Percentiles rank a stretch among this genome's conserved stretches.
phyloP scores from a whole-genome alignment of 2,888 invertebrate genomes.

The Ochlodes sylvanus region DNA sequence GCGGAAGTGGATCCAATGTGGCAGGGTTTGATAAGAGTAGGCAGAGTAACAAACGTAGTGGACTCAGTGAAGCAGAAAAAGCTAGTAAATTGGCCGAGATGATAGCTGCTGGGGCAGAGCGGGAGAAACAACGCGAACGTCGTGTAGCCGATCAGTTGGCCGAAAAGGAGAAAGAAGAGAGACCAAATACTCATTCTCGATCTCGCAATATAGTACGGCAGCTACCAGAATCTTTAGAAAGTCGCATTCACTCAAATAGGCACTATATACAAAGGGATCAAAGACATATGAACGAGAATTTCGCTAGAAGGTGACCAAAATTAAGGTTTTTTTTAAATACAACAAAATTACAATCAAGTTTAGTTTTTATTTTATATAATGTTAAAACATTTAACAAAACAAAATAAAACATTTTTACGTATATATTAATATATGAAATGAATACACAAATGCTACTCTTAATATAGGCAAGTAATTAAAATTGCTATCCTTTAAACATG shows the following conservation, averaged over 20 bases:
- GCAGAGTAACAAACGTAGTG: constrained; percentile 46
- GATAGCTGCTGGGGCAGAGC: constrained; percentile 91
- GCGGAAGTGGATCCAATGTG: constrained; percentile 44
- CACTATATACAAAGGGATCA: constrained; percentile 95
- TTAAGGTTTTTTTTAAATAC: constrained; percentile 6
- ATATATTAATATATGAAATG: background rate
- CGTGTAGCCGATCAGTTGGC: constrained; percentile 87
- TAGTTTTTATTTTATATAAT: constrained; percentile 21
- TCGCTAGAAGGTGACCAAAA: constrained; percentile 86
- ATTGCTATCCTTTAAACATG: background rate
- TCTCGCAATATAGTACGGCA: constrained; percentile 79
- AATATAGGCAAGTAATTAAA: constrained; percentile 9
- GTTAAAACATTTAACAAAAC: no score
- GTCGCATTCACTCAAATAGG: constrained; percentile 93
- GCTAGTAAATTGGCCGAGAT: constrained; percentile 88
- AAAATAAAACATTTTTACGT: constrained; percentile 29
- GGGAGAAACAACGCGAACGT: constrained; percentile 87
- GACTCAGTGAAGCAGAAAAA: constrained; percentile 78
- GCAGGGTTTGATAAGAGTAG: constrained; percentile 42
- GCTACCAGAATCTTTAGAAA: constrained; percentile 90
- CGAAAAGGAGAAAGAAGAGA: constrained; percentile 68
- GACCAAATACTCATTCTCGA: constrained; percentile 88
- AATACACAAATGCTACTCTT: constrained; percentile 34
- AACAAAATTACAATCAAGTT: constrained; percentile 29
- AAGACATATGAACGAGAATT: constrained; percentile 93